Conservation (phyloP, 2,888 invertebrate genomes). For the Eumerus sabulonum region DNA sequence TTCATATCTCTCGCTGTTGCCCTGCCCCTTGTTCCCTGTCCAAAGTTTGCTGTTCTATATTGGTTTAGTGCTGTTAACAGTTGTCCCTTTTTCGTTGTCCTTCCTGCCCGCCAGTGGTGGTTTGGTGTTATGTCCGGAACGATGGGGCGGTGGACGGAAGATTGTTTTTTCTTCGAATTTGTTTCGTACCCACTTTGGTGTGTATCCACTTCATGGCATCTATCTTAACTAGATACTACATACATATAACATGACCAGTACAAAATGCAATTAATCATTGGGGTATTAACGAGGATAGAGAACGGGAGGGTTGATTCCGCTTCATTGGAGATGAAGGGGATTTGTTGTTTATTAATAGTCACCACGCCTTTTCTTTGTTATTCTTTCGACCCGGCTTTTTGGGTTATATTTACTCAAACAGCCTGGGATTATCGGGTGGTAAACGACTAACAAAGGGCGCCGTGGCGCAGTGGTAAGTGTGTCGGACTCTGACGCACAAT, state of each 20-base stretch:
- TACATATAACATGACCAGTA: conserved; percentile 68
- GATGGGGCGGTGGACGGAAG: conserved; percentile 15
- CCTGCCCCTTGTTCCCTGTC: neutral
- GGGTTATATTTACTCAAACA: conserved; percentile 24
- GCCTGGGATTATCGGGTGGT: conserved; percentile 17
- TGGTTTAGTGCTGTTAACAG: conserved; percentile 46
- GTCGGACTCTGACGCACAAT: no score
- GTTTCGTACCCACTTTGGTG: conserved; percentile 30
- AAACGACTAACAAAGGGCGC: neutral
- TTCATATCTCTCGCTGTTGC: neutral
- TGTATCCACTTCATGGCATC: conserved; percentile 67
- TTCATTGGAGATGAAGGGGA: conserved; percentile 18
- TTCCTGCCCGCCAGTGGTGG: conserved; percentile 9
- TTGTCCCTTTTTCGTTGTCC: conserved; percentile 38
- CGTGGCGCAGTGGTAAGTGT: no score
- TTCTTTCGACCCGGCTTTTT: conserved; percentile 53
- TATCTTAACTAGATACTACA: conserved; percentile 65
- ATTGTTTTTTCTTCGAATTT: neutral
- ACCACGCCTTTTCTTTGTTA: conserved; percentile 65
- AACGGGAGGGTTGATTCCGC: neutral
- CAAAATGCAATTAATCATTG: conserved; percentile 68
- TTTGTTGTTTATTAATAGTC: conserved; percentile 64
- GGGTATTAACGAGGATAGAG: conserved; percentile 50
- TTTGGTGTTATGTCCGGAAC: conserved; percentile 27
- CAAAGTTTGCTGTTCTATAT: conserved; percentile 52